Evolutionary conservation across 2,113 vertebrate species (phyloP).

Genomic region (Pungitius pungitius): DNA sequence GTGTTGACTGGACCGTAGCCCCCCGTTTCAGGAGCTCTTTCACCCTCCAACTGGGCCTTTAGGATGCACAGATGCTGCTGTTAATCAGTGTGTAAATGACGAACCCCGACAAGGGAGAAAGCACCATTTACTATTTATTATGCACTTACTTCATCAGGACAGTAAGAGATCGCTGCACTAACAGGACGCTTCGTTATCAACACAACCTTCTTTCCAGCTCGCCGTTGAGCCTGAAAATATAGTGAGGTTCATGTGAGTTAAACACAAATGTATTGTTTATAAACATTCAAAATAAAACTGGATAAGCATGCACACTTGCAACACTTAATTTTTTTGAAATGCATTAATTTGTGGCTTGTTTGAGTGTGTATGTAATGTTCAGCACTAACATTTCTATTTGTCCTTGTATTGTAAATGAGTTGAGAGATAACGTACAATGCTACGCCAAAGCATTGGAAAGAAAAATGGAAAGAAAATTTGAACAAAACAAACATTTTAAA

Average conservation of each 20-base stretch:
- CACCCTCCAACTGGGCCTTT: slow-evolving; percentile 39
- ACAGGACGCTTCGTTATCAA: slow-evolving; percentile 35
- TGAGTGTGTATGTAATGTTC: too few relatives aligned
- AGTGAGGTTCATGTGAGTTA: neutral
- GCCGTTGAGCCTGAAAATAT: slow-evolving; percentile 70
- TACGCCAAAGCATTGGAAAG: neutral
- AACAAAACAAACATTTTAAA: neutral
- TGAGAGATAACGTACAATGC: neutral
- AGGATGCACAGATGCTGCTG: slow-evolving; percentile 5
- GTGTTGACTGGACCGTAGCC: slow-evolving; percentile 63
- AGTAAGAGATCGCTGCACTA: slow-evolving; percentile 24
- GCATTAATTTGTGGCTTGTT: too few relatives aligned
- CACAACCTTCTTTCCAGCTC: slow-evolving; percentile 59
- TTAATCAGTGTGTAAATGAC: slow-evolving; percentile 14
- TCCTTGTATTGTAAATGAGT: neutral
- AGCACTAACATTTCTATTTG: too few relatives aligned
- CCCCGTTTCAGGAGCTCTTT: slow-evolving; percentile 29
- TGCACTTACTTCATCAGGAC: slow-evolving; percentile 36
- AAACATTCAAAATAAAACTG: neutral
- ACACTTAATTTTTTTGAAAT: neutral
- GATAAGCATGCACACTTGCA: neutral
- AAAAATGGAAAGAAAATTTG: neutral
- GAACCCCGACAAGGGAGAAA: neutral
- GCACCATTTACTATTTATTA: neutral
- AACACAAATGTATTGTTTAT: neutral